A percentile compares a stretch with the other conserved stretches of the same genome.
phyloP scores from a whole-genome alignment of 2,113 vertebrate species.

The Egretta garzetta region DNA sequence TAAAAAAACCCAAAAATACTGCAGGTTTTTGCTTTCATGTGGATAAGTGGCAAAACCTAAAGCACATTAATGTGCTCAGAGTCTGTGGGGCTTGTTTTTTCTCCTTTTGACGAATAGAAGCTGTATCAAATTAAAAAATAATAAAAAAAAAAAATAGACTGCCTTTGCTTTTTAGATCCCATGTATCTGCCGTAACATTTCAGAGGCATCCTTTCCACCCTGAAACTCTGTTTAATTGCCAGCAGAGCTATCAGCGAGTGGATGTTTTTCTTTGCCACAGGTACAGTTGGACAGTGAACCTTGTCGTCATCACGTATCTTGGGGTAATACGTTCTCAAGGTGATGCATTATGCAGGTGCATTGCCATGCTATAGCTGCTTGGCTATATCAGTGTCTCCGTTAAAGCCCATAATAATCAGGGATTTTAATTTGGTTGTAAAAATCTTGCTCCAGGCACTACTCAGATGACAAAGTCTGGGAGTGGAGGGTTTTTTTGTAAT shows the following conservation, averaged over 20 bases:
- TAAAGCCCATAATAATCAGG: neutral
- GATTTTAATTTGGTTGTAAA: slow-evolving; percentile 23
- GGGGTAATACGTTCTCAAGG: neutral
- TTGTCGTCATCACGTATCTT: neutral
- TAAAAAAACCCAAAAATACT: neutral
- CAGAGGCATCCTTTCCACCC: neutral
- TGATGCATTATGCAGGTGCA: neutral
- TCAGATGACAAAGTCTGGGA: neutral
- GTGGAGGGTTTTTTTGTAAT: neutral
- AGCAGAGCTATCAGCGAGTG: neutral
- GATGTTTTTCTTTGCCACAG: neutral
- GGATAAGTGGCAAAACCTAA: neutral
- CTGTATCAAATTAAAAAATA: neutral
- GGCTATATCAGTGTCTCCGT: neutral
- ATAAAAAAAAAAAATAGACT: neutral
- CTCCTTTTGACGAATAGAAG: neutral
- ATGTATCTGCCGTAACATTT: neutral
- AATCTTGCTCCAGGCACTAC: neutral
- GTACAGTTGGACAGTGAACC: neutral
- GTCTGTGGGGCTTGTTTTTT: neutral
- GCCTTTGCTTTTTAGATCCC: neutral
- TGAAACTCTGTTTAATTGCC: neutral
- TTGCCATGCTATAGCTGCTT: neutral
- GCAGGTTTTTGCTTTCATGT: neutral
- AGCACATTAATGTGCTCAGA: neutral